These are phyloP conservation scores for Dipodomys stephensi DNA, from an alignment of 2,113 vertebrate genomes.

Conservation along the genomic window DNA sequence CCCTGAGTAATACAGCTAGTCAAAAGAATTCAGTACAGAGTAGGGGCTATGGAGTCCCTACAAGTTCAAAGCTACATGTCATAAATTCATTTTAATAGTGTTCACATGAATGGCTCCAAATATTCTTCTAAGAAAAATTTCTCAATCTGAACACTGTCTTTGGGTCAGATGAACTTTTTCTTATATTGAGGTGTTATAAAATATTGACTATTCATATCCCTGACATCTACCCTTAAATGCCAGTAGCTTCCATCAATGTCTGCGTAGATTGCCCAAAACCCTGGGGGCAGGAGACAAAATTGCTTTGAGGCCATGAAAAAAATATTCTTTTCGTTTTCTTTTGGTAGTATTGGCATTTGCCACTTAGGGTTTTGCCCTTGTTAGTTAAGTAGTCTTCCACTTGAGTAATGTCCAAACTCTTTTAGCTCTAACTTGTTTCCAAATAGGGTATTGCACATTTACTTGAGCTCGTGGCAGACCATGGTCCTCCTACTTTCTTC, in stretches of 20 bases:
- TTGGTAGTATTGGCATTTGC: no score
- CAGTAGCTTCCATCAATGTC: not conserved
- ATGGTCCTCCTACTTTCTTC: no score
- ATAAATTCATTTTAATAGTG: accelerated
- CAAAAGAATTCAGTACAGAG: not conserved
- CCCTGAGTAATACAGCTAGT: not conserved
- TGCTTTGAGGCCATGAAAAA: not conserved
- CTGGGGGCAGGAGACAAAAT: not conserved
- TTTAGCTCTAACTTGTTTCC: no score
- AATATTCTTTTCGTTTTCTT: not conserved
- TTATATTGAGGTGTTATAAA: not conserved
- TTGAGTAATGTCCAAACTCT: no score
- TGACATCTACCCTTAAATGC: not conserved
- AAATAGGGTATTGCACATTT: no score
- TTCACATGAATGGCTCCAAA: not conserved
- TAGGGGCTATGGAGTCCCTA: not conserved
- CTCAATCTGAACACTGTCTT: not conserved
- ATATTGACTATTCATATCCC: not conserved
- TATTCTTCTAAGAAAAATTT: not conserved
- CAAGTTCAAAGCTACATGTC: not conserved
- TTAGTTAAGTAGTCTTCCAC: no score
- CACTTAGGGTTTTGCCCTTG: no score
- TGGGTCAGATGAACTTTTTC: not conserved
- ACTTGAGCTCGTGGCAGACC: no score
- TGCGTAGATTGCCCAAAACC: not conserved